phyloP scores from a whole-genome alignment of 2,888 invertebrate genomes.

The Hipparchia sbordonii region DNA sequence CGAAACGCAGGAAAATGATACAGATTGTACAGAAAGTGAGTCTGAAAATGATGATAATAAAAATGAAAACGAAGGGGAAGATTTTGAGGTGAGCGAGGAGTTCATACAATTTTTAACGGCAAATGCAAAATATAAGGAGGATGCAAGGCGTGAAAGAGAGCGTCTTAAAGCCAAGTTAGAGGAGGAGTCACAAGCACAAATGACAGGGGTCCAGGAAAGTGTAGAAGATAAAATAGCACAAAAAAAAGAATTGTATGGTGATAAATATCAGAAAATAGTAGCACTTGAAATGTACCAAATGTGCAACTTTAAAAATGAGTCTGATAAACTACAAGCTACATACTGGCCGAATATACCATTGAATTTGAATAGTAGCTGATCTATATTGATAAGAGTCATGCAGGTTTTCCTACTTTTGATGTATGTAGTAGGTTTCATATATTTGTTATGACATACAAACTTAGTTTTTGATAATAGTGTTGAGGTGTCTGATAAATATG shows the following conservation, averaged over 20 bases:
- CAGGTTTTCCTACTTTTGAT: neutral
- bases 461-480: neutral
- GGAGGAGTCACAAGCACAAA: constrained; percentile 46
- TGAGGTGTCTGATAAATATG: neutral
- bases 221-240: constrained; percentile 58
- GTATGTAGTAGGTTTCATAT: neutral
- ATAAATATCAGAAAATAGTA: constrained; percentile 84
- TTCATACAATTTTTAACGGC: constrained; percentile 84
- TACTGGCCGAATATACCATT: constrained; percentile 90
- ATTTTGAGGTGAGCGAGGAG: constrained; percentile 84
- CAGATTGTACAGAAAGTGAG: constrained; percentile 45
- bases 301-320: constrained; percentile 84
- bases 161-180: constrained; percentile 49
- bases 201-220: constrained; percentile 49
- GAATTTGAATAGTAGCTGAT: constrained; percentile 64
- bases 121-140: constrained; percentile 81
- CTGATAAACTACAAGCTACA: constrained; percentile 83
- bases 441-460: neutral
- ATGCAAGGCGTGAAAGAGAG: constrained; percentile 59
- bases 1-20: neutral
- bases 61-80: constrained; percentile 48
- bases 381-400: neutral
- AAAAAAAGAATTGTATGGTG: constrained; percentile 84
- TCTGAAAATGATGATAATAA: constrained; percentile 50
- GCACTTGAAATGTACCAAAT: constrained; percentile 89